Evolutionary conservation across 1,140 invertebrate species (phyloP).

Genomic region (Magallana gigas): DNA sequence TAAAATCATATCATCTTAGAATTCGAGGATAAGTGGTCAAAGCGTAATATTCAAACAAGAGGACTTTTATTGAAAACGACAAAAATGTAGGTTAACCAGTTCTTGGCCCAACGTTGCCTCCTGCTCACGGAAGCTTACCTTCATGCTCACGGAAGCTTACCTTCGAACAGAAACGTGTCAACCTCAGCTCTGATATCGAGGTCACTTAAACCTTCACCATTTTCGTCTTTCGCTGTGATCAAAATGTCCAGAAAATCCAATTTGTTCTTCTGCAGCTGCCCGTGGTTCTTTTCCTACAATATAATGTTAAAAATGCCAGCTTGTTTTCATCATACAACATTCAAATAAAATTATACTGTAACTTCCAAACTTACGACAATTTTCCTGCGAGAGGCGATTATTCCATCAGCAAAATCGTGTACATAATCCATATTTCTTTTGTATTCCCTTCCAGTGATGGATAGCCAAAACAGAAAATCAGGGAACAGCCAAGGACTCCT

Average conservation of each 20-base stretch:
- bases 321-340: too few relatives aligned
- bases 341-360: too few relatives aligned
- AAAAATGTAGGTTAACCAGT: too few relatives aligned
- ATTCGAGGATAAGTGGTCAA: too few relatives aligned
- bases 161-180: conserved; percentile 11
- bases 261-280: background rate
- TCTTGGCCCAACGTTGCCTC: too few relatives aligned
- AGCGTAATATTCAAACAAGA: too few relatives aligned
- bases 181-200: background rate
- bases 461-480: background rate
- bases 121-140: too few relatives aligned
- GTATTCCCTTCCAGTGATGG: conserved; percentile 3
- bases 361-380: background rate
- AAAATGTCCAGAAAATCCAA: background rate
- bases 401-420: conserved; percentile 31
- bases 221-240: conserved; percentile 4
- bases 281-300: background rate
- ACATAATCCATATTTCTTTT: conserved; percentile 18
- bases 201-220: background rate
- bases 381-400: background rate
- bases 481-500: conserved; percentile 22
- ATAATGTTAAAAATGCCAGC: too few relatives aligned
- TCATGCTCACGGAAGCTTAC: background rate
- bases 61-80: too few relatives aligned
- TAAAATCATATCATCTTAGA: too few relatives aligned